Conservation (phyloP, 1,140 invertebrate species). For the Parapsyche elsis region DNA sequence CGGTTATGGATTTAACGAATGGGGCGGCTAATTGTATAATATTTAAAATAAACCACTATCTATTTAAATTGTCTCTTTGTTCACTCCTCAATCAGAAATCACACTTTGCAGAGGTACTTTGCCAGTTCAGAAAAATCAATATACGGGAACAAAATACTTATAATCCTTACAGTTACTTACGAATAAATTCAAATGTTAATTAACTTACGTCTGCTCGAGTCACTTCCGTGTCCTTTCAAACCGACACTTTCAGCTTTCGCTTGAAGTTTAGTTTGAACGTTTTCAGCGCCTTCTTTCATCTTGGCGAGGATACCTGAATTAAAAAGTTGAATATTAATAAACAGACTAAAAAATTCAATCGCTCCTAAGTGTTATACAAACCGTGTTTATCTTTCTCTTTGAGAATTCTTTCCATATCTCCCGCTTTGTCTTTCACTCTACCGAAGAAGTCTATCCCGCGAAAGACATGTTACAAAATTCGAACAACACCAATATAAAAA, state of each 20-base stretch:
- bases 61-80: no score
- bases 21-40: constrained; percentile 43
- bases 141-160: no score
- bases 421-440: constrained; percentile 91
- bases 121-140: no score
- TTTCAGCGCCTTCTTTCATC: constrained; percentile 96
- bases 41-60: neutral
- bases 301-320: constrained; percentile 89
- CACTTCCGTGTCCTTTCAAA: constrained; percentile 67
- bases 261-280: constrained; percentile 92
- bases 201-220: constrained; percentile 73
- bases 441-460: constrained; percentile 84
- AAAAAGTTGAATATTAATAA: neutral
- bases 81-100: no score
- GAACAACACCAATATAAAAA: neutral
- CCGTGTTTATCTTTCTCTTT: constrained; percentile 94
- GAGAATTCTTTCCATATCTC: constrained; percentile 87
- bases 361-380: constrained; percentile 58
- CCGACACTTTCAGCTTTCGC: constrained; percentile 83
- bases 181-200: neutral
- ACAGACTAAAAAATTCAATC: constrained; percentile 8
- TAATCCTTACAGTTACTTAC: no score
- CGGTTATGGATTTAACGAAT: constrained; percentile 54
- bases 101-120: no score
- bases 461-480: constrained; percentile 46